Conservation (phyloP, 2,888 invertebrate genomes). For the Sialis fuliginosa region DNA sequence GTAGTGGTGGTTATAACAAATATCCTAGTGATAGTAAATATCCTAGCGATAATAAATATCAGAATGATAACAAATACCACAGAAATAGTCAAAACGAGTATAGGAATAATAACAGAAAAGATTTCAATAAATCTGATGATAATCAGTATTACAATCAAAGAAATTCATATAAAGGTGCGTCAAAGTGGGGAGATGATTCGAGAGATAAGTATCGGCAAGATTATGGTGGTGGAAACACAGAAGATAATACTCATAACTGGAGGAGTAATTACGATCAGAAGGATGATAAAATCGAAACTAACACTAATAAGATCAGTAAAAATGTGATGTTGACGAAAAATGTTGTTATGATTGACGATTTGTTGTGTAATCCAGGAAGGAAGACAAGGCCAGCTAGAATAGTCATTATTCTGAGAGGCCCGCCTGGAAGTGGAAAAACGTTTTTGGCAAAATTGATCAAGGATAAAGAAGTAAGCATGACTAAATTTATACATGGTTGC, state of each 20-base stretch:
- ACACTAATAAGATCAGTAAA: neutral
- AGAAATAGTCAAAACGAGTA: neutral
- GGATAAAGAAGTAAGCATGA: slow-evolving; percentile 40
- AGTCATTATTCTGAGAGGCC: slow-evolving; percentile 77
- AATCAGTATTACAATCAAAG: neutral
- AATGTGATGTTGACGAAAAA: slow-evolving; percentile 13
- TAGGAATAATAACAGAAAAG: neutral
- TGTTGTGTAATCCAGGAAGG: slow-evolving; percentile 65
- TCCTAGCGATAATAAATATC: neutral
- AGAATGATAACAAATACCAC: neutral
- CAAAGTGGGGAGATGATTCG: neutral
- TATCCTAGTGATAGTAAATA: neutral
- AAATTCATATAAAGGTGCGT: neutral
- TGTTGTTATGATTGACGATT: slow-evolving; percentile 59
- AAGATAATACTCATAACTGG: neutral
- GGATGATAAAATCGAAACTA: neutral
- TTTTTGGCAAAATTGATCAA: slow-evolving; percentile 78
- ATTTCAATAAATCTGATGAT: neutral
- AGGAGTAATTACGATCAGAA: neutral
- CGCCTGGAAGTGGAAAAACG: slow-evolving; percentile 90
- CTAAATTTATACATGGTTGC: neutral
- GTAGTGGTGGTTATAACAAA: neutral
- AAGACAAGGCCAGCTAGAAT: slow-evolving; percentile 60
- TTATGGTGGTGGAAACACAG: neutral
- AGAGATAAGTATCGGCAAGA: neutral